A percentile compares a stretch with the other conserved stretches of the same genome.
These are phyloP conservation scores for Pteronura brasiliensis DNA, from an alignment of 2,113 vertebrate genomes.

Conservation along the genomic window DNA sequence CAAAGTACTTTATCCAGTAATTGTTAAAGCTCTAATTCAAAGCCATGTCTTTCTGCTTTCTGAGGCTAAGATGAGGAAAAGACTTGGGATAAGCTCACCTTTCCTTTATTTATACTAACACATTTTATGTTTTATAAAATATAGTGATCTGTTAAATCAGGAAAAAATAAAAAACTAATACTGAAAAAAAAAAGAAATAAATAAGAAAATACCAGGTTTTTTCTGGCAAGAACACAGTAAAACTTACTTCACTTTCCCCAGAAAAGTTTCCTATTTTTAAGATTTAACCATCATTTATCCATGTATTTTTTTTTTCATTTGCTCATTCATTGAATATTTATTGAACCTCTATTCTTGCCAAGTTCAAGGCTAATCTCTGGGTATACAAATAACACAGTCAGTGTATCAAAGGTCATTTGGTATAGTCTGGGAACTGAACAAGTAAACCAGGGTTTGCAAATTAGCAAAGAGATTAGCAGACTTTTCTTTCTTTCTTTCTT, in stretches of 20 bases:
- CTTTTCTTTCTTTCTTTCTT: not conserved
- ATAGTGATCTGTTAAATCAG: not conserved
- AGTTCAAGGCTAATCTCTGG: not conserved
- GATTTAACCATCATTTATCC: not conserved
- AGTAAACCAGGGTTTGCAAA: not conserved
- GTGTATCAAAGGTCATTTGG: not conserved
- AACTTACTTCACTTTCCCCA: not conserved
- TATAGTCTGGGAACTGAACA: not conserved
- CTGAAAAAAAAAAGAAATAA: not conserved
- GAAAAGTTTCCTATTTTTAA: not conserved
- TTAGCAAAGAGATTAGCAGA: not conserved
- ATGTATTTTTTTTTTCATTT: not conserved
- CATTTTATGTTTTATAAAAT: slow-evolving; percentile 26
- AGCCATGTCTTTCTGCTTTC: not conserved
- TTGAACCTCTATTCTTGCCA: not conserved
- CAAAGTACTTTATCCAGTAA: not conserved
- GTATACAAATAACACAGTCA: not conserved
- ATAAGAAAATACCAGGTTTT: not conserved
- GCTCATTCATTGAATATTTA: not conserved
- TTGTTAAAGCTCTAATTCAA: not conserved
- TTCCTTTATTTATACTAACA: not conserved
- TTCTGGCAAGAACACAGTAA: not conserved
- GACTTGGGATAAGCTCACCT: not conserved
- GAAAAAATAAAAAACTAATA: not conserved
- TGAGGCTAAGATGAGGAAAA: not conserved